A percentile compares a stretch with the other conserved stretches of the same genome.
phyloP scores from a whole-genome alignment of 2,113 vertebrate species.

The Misgurnus mizolepis region DNA sequence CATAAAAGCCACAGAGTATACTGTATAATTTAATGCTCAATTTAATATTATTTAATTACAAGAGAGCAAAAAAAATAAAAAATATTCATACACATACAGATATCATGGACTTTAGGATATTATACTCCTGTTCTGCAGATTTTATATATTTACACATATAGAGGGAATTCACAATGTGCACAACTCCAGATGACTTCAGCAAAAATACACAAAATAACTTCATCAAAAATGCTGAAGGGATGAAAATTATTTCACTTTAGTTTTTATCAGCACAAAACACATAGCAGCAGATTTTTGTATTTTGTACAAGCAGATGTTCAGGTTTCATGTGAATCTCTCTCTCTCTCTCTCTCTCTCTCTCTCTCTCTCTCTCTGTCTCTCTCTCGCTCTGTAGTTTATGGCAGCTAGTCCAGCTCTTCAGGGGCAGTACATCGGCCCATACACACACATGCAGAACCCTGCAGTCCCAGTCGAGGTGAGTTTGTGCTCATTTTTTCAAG shows the following conservation, averaged over 20 bases:
- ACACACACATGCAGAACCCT: constrained; percentile 88
- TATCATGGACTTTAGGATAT: neutral
- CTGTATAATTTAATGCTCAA: too few species aligned
- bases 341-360: neutral
- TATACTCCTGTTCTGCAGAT: neutral
- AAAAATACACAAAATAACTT: constrained; percentile 12
- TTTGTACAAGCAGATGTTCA: neutral
- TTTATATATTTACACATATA: neutral
- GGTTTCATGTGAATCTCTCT: neutral
- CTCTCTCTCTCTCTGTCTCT: constrained; percentile 38
- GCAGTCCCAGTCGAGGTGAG: constrained; percentile 88
- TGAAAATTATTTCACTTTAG: neutral
- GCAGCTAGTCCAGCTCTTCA: constrained; percentile 91
- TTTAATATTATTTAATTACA: too few species aligned
- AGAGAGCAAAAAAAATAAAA: too few species aligned
- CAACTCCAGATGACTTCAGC: neutral
- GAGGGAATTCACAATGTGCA: neutral
- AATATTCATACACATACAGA: neutral
- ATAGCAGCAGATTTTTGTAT: neutral
- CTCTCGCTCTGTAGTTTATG: constrained; percentile 85
- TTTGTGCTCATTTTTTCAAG: neutral
- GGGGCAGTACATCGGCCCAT: constrained; percentile 93
- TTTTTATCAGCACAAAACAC: neutral
- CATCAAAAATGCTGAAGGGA: constrained; percentile 3
- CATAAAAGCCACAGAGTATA: too few species aligned